A percentile compares a stretch with the other conserved stretches of the same genome.
These are phyloP conservation scores for Meteorus sp. DNA, from an alignment of 1,140 invertebrate genomes.

Conservation along the genomic window DNA sequence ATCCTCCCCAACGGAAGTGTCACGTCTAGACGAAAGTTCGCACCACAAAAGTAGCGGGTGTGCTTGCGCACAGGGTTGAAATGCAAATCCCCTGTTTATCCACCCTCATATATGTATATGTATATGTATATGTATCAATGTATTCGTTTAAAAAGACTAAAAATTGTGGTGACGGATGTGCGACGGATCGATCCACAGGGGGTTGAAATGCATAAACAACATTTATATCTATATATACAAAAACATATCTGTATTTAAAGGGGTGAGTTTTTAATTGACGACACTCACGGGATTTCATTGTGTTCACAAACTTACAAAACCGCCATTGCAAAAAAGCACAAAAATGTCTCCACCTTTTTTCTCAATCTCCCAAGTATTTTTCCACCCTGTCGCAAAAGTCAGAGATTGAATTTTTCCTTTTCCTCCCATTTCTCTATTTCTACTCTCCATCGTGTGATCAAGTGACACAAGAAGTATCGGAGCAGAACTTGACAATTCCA, in stretches of 20 bases:
- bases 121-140: background rate
- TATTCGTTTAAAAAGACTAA: background rate
- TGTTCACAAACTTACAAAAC: background rate
- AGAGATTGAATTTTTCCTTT: too few species aligned
- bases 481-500: too few species aligned
- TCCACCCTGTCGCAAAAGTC: too few species aligned
- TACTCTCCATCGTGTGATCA: too few species aligned
- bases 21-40: constrained; percentile 1
- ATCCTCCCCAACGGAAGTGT: background rate
- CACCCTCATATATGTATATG: too few species aligned
- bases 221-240: too few species aligned
- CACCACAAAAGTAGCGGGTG: background rate
- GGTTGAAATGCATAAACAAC: background rate
- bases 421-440: too few species aligned
- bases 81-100: constrained; percentile 1
- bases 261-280: background rate
- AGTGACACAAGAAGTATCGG: too few species aligned
- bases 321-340: background rate
- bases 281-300: background rate
- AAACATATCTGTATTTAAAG: too few species aligned
- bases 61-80: background rate
- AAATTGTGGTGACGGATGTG: background rate
- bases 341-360: too few species aligned
- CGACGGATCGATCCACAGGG: background rate
- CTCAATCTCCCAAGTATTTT: too few species aligned